Conservation (phyloP, 1,140 invertebrate species). For the Drosophila chauvacae region DNA sequence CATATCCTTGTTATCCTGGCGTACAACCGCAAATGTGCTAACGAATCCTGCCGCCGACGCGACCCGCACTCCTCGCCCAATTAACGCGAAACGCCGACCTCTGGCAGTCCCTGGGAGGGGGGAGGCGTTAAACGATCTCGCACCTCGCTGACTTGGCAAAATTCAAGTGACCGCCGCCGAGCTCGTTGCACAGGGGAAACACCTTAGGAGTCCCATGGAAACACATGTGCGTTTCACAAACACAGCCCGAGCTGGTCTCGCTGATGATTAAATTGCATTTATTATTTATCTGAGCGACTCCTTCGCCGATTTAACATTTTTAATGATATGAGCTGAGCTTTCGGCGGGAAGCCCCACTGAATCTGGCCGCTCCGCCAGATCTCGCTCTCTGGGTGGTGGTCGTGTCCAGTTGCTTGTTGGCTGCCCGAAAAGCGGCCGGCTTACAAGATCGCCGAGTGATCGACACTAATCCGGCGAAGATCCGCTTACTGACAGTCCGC, state of each 20-base stretch:
- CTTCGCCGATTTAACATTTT: background rate
- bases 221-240: background rate
- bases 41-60: slow-evolving; percentile 68
- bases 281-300: background rate
- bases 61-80: slow-evolving; percentile 67
- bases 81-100: slow-evolving; percentile 68
- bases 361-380: background rate
- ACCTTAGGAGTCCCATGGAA: background rate
- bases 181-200: background rate
- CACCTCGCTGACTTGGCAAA: slow-evolving; percentile 71
- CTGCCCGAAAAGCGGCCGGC: slow-evolving; percentile 55
- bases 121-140: slow-evolving; percentile 74
- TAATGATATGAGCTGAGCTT: background rate
- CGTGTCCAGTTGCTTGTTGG: slow-evolving; percentile 38
- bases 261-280: slow-evolving; percentile 1
- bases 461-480: slow-evolving; percentile 72
- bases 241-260: background rate
- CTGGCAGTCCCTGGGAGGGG: slow-evolving; percentile 1
- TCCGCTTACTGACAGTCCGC: slow-evolving; percentile 65
- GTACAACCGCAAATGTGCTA: slow-evolving; percentile 78
- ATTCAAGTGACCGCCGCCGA: slow-evolving; percentile 8
- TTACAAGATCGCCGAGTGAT: slow-evolving; percentile 68
- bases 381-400: slow-evolving; percentile 48
- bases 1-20: slow-evolving; percentile 68
- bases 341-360: background rate